Conservation (phyloP, 1,140 invertebrate species). For the Pogonus chalceus region DNA sequence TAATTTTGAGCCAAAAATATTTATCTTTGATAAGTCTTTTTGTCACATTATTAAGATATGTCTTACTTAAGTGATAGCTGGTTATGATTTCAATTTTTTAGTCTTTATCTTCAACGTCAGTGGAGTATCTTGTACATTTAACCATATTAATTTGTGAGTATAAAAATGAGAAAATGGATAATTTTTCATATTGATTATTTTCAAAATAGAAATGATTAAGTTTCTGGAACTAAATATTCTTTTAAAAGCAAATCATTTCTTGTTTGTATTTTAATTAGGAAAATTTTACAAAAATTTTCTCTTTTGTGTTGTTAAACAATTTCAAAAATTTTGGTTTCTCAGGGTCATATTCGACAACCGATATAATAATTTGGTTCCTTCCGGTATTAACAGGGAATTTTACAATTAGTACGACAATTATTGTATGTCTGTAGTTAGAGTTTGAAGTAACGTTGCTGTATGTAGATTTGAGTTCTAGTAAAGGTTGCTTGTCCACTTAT, state of each 20-base stretch:
- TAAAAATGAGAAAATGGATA: slow-evolving; percentile 10
- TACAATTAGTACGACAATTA: too few species aligned
- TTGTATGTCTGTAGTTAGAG: too few species aligned
- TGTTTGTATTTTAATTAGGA: background rate
- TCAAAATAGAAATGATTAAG: background rate
- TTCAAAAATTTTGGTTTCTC: too few species aligned
- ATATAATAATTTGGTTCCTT: too few species aligned
- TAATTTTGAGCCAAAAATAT: background rate
- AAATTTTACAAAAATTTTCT: too few species aligned
- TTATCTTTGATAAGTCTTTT: background rate
- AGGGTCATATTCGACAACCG: too few species aligned
- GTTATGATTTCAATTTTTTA: background rate
- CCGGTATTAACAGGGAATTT: too few species aligned
- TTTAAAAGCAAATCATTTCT: background rate
- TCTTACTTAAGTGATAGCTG: background rate
- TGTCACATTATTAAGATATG: background rate
- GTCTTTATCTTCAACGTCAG: background rate
- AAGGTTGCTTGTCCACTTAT: too few species aligned
- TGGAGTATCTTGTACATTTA: background rate
- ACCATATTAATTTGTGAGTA: slow-evolving; percentile 7
- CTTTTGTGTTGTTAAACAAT: too few species aligned
- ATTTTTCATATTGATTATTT: background rate
- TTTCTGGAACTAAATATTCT: background rate
- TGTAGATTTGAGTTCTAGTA: too few species aligned
- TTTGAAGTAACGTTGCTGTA: too few species aligned